Conservation (phyloP, 1,140 invertebrate species). For the Nymphalis io region DNA sequence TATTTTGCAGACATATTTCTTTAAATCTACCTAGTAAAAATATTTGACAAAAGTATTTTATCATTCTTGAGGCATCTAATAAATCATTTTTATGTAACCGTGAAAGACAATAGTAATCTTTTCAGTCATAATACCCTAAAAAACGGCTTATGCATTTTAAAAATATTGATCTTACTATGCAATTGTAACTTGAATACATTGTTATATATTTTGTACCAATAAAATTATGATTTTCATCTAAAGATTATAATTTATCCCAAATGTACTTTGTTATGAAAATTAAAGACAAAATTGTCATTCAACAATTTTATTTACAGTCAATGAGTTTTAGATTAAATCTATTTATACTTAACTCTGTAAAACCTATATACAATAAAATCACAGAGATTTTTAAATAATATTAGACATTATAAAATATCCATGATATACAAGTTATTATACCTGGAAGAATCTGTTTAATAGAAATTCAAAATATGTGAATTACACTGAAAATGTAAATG, state of each 20-base stretch:
- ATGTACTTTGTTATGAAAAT: neutral
- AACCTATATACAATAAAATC: conserved; percentile 41
- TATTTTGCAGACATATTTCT: conserved; percentile 15
- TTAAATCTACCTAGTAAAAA: neutral
- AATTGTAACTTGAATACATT: conserved; percentile 62
- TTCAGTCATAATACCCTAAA: neutral
- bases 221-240: conserved; percentile 43
- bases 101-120: neutral
- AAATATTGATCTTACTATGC: conserved; percentile 44
- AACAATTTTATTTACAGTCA: conserved; percentile 47
- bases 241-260: conserved; percentile 6
- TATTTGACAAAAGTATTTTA: neutral
- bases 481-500: too few relatives aligned
- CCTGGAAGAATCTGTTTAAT: neutral
- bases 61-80: neutral
- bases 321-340: conserved; percentile 33
- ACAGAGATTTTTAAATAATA: conserved; percentile 29
- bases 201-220: conserved; percentile 72
- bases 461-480: too few relatives aligned
- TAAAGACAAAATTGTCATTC: conserved; percentile 30
- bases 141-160: conserved; percentile 41
- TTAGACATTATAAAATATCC: conserved; percentile 1
- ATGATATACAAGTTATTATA: conserved; percentile 4
- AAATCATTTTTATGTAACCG: neutral
- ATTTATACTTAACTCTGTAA: conserved; percentile 41